Conservation (phyloP, 1,140 invertebrate species). For the Pseudomyrmex gracilis region DNA sequence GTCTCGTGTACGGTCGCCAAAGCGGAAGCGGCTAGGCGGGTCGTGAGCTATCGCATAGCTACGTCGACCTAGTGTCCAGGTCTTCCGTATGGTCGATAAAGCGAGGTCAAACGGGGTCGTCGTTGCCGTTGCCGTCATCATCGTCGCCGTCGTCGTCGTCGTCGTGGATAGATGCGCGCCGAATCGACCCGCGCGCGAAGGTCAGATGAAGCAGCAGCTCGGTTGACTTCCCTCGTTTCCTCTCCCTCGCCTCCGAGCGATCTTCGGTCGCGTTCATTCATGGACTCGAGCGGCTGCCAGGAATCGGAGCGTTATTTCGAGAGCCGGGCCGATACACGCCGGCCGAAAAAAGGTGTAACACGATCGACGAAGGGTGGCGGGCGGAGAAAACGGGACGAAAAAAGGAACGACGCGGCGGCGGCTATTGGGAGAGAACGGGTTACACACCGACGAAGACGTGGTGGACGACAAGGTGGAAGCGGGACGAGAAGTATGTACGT, state of each 20-base stretch:
- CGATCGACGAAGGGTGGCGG: slow-evolving; percentile 7
- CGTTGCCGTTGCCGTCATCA: slow-evolving; percentile 20
- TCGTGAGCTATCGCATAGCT: slow-evolving; percentile 41
- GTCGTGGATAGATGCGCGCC: slow-evolving; percentile 34
- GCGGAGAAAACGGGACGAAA: background rate
- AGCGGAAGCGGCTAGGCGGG: slow-evolving; percentile 26
- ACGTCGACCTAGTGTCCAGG: slow-evolving; percentile 41
- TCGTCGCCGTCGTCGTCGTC: slow-evolving; percentile 21
- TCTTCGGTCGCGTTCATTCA: slow-evolving; percentile 65
- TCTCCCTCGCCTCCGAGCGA: slow-evolving; percentile 27
- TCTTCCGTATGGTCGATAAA: slow-evolving; percentile 66
- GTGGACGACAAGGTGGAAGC: background rate
- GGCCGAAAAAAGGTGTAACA: slow-evolving; percentile 39
- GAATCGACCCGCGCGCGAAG: slow-evolving; percentile 65
- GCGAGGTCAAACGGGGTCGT: slow-evolving; percentile 66
- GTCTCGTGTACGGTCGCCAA: slow-evolving; percentile 1
- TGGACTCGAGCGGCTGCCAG: slow-evolving; percentile 25
- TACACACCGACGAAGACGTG: background rate
- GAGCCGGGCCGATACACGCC: background rate
- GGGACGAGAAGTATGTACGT: slow-evolving; percentile 11
- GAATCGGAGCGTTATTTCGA: slow-evolving; percentile 54
- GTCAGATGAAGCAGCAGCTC: slow-evolving; percentile 53
- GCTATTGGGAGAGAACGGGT: slow-evolving; percentile 24
- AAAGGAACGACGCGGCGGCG: slow-evolving; percentile 18
- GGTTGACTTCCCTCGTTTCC: slow-evolving; percentile 27